Evolutionary conservation across 2,113 vertebrate genomes (phyloP).

Genomic region (Pitta sordida): DNA sequence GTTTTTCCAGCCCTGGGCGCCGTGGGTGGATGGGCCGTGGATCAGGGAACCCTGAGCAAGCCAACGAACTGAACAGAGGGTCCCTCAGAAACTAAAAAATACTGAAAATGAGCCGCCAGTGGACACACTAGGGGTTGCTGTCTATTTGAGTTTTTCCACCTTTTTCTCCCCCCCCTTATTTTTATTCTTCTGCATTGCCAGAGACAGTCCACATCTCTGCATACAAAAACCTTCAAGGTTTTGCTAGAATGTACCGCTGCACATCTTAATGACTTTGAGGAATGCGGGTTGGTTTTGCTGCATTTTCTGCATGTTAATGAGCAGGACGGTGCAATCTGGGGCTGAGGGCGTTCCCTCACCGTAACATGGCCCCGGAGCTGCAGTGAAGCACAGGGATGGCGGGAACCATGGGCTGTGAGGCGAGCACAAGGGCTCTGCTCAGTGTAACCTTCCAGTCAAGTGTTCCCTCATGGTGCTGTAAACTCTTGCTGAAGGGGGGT

Average conservation of each 20-base stretch:
- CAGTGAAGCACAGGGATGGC: neutral
- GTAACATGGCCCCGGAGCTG: neutral
- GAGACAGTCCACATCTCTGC: neutral
- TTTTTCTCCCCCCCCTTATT: fast-evolving
- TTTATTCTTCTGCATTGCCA: neutral
- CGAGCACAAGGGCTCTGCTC: fast-evolving
- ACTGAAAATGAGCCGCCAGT: neutral
- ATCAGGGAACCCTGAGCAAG: fast-evolving
- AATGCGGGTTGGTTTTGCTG: neutral
- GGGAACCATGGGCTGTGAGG: neutral
- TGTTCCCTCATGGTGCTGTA: neutral
- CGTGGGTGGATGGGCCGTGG: neutral
- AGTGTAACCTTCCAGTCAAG: too few relatives aligned
- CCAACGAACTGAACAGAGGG: neutral
- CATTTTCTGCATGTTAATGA: neutral
- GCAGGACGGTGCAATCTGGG: neutral
- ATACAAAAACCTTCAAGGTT: neutral
- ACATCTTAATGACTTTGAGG: neutral
- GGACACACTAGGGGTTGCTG: neutral
- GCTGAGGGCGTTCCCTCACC: neutral
- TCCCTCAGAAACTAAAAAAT: neutral
- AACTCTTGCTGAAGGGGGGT: neutral
- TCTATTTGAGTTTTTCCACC: neutral
- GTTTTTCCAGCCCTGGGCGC: neutral
- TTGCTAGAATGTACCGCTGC: neutral